These are phyloP conservation scores for Neoitamus cyanurus DNA, from an alignment of 2,888 invertebrate genomes.

Conservation along the genomic window DNA sequence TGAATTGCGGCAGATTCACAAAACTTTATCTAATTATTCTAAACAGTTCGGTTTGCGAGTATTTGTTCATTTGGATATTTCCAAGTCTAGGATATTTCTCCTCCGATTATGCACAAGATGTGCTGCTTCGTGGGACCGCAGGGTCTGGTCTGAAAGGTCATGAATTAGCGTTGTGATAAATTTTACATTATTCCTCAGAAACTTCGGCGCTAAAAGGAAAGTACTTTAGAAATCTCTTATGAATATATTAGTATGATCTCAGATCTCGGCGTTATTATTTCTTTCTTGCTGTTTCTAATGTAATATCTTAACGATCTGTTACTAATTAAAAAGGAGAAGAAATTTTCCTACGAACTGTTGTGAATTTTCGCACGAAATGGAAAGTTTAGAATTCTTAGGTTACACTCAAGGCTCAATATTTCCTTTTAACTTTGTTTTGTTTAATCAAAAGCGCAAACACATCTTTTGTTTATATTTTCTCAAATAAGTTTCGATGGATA, in stretches of 20 bases:
- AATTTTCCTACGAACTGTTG: background rate
- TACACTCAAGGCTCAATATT: background rate
- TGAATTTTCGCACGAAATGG: background rate
- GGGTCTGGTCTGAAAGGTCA: background rate
- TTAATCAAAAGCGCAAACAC: background rate
- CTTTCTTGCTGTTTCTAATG: background rate
- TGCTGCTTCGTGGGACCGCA: background rate
- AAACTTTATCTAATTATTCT: background rate
- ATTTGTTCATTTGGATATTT: background rate
- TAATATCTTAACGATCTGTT: background rate
- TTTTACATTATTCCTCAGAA: background rate
- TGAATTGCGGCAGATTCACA: background rate
- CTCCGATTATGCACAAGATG: background rate
- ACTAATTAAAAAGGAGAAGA: background rate
- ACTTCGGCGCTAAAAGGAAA: background rate
- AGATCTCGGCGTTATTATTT: background rate
- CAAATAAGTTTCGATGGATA: background rate
- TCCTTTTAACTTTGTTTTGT: background rate
- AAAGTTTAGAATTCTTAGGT: background rate
- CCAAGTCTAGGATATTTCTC: background rate
- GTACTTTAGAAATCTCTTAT: background rate
- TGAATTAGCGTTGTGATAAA: background rate
- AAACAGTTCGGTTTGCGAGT: background rate
- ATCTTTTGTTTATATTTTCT: background rate
- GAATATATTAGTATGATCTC: background rate